Base-by-base conservation (phyloP, 2,888 invertebrate species). In the Minunthozetes semirufus region DNA sequence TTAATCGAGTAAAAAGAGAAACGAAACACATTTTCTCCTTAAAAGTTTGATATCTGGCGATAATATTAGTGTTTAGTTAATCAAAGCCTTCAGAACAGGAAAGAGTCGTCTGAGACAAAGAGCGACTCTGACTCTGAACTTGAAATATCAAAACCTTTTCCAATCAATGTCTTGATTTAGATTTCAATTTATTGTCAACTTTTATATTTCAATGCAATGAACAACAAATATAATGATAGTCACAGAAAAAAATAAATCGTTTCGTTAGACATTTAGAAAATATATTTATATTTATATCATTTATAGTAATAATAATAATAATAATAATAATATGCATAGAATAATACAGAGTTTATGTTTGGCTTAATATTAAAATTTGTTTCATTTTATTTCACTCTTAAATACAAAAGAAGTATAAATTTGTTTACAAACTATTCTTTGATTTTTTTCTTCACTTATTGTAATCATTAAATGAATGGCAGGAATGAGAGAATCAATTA, bases 91-190 rank as follows among this genome's bases (percentile, higher is more conserved):
- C 61, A 27, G 29, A 61, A 56, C 61, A 61, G 61, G 61, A 61
- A 61, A 61, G 61, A 61, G 61, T 27, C n/a, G n/a, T n/a, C n/a
- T 15, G 29, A 61, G 29, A 61, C 61, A 61, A 61, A 61, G 61
- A 53, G 53, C n/a, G 53, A n/a, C 9, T 11, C n/a, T n/a, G 46
- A 8, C 9, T 29, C 29, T 61, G 61, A 61, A 61, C 29, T 61
- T 61, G 27, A 61, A 61, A 53, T 53, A n/a, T n/a, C n/a, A n/a
- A n/a, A n/a, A n/a, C n/a, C n/a, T n/a, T n/a, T n/a, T n/a, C n/a
- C n/a, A n/a, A n/a, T n/a, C n/a, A n/a, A n/a, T n/a, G n/a, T n/a
- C n/a, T n/a, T n/a, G n/a, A n/a, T n/a, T n/a, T n/a, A n/a, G n/a
- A n/a, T n/a, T n/a, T n/a, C n/a, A n/a, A 22, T 53, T 53, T 53